phyloP scores from a whole-genome alignment of 2,888 invertebrate species.

The Ptilodon capucinus region DNA sequence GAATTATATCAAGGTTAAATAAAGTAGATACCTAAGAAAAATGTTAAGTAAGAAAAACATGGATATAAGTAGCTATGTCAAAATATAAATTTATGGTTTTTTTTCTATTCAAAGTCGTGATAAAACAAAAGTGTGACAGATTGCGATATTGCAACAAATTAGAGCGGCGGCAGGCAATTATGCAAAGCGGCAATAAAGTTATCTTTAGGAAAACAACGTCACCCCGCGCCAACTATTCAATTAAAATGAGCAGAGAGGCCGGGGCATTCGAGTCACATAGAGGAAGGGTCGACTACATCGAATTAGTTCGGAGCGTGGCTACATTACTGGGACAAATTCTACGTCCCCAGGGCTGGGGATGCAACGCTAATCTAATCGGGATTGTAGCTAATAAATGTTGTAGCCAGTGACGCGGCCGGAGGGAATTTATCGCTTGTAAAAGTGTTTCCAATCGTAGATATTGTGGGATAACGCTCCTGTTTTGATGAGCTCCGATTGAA shows the following conservation, averaged over 20 bases:
- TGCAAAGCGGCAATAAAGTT: constrained; percentile 78
- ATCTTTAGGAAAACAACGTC: constrained; percentile 76
- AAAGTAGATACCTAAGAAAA: neutral
- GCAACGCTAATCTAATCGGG: constrained; percentile 81
- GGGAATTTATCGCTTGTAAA: constrained; percentile 82
- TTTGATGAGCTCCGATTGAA: constrained; percentile 71
- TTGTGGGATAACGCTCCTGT: constrained; percentile 65
- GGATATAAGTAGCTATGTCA: too few relatives aligned
- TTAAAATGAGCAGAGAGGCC: constrained; percentile 75
- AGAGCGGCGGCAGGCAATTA: constrained; percentile 70
- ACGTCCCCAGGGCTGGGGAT: constrained; percentile 69
- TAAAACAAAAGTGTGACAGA: constrained; percentile 73
- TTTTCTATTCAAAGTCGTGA: too few relatives aligned
- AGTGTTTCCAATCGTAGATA: constrained; percentile 81
- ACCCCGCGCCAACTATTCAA: constrained; percentile 78
- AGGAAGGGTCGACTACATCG: constrained; percentile 69
- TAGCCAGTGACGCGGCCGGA: constrained; percentile 69
- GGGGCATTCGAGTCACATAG: constrained; percentile 76
- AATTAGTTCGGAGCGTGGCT: constrained; percentile 81
- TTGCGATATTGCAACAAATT: constrained; percentile 76
- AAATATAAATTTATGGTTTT: too few relatives aligned
- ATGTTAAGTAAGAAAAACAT: too few relatives aligned
- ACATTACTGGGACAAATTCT: constrained; percentile 79
- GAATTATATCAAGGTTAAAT: too few relatives aligned
- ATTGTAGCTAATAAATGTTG: constrained; percentile 82